Evolutionary conservation across 2,888 invertebrate species (phyloP), one percentile per base, ranked within the genome.

Genomic region (Aphrophora alni): DNA sequence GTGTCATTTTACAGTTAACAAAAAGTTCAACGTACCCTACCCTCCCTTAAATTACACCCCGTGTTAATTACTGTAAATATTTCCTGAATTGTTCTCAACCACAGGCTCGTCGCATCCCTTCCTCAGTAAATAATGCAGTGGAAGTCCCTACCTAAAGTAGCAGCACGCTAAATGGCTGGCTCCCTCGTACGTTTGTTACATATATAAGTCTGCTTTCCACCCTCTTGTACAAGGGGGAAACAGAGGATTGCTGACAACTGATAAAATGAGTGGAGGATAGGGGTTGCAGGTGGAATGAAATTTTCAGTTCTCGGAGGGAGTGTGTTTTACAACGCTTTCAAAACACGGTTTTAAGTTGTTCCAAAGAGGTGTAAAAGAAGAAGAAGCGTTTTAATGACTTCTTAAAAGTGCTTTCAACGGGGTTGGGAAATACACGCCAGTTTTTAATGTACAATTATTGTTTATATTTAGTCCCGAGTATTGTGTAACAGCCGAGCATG

Each of bases 21-120:
- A 33, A 33, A 33, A n/a, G n/a, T n/a, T n/a, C n/a, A n/a, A 33
- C 33, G 8, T 8, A 8, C 8, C 33, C 33, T 8, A 8, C 33
- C 59, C 59, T 14, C 5, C 21, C 10, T 3, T 12, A 59, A 59
- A 5, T 59, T 21, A n/a, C 21, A 59, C n/a, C 21, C 59, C 7
- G 59, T 21, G 59, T 59, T 59, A 59, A 59, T 59, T 59, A 59
- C 59, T 21, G 59, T 59, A 59, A 59, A 59, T 59, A 59, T 59
- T 5, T 21, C 21, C 4, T 17, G 59, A 21, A 59, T 59, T 59
- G 59, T 59, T 21, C 44, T 44, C 14, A 5, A 59, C 59, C 59
- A 21, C 59, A 59, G 12, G n/a, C 33, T 8, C 33, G 33, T 5
- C 3, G 59, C 59, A 59, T 44, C 59, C 59, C 59, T 59, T 59